Evolutionary conservation across 2,797 vertebrate species (phyloP).

Genomic region (Diglossa cyanea): DNA sequence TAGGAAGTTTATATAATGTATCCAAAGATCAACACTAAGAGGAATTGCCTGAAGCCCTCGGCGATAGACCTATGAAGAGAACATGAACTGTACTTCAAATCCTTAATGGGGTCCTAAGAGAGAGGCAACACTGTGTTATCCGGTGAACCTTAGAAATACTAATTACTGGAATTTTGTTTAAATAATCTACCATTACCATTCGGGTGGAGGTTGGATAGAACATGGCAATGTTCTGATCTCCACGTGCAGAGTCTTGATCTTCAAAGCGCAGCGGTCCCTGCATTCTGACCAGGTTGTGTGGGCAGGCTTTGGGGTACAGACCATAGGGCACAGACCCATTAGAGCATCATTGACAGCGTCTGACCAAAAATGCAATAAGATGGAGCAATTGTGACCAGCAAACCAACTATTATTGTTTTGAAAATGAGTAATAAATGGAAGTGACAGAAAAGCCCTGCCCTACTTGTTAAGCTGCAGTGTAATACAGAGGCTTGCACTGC

Average conservation of each 20-base stretch:
- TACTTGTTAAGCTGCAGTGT: conserved; percentile 88
- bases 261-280: conserved; percentile 86
- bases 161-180: conserved; percentile 87
- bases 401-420: conserved; percentile 81
- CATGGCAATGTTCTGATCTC: conserved; percentile 89
- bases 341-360: conserved; percentile 87
- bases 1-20: conserved; percentile 95
- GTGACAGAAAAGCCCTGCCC: conserved; percentile 85
- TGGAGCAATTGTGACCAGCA: conserved; percentile 84
- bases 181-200: conserved; percentile 89
- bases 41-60: conserved; percentile 96
- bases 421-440: conserved; percentile 81
- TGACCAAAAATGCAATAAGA: conserved; percentile 88
- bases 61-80: conserved; percentile 89
- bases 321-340: conserved; percentile 89
- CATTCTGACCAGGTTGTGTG: conserved; percentile 87
- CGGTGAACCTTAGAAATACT: conserved; percentile 86
- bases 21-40: conserved; percentile 97
- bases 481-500: conserved; percentile 87
- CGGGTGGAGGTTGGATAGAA: conserved; percentile 87
- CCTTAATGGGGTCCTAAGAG: conserved; percentile 69
- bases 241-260: conserved; percentile 88
- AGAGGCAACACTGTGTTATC: conserved; percentile 83
- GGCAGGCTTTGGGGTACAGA: conserved; percentile 88
- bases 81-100: conserved; percentile 74